Percentiles rank a stretch among this genome's conserved stretches.
phyloP scores from a whole-genome alignment of 2,113 vertebrate species.

The Indicator indicator region DNA sequence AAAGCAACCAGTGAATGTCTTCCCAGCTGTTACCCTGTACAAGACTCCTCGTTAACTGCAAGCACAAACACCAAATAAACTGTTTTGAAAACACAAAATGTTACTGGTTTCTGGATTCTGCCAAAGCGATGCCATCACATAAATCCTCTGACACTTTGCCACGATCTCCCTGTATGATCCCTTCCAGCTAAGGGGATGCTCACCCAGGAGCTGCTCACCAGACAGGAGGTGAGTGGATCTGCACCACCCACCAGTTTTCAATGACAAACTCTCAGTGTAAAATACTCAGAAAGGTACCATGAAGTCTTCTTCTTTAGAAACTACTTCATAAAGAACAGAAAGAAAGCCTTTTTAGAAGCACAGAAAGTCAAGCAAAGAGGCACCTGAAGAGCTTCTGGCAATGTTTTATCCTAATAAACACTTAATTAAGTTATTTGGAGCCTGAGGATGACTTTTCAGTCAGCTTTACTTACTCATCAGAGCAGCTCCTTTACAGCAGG shows the following conservation, averaged over 20 bases:
- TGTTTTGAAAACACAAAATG: background rate
- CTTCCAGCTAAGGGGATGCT: background rate
- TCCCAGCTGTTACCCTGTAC: background rate
- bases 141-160: background rate
- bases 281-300: background rate
- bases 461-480: background rate
- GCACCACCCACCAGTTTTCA: background rate
- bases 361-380: background rate
- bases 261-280: background rate
- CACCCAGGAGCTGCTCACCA: background rate
- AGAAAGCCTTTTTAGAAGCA: background rate
- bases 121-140: rapidly evolving
- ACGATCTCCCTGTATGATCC: rapidly evolving
- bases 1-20: background rate
- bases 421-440: background rate
- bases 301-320: background rate
- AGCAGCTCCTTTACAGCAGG: conserved; percentile 6
- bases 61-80: background rate
- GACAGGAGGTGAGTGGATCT: background rate
- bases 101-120: background rate
- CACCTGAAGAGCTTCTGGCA: conserved; percentile 47
- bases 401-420: background rate
- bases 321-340: background rate
- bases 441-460: conserved; percentile 22
- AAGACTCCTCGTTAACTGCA: background rate